These are phyloP conservation scores for Megalurothrips usitatus DNA, from an alignment of 2,888 invertebrate genomes.

Conservation along the genomic window DNA sequence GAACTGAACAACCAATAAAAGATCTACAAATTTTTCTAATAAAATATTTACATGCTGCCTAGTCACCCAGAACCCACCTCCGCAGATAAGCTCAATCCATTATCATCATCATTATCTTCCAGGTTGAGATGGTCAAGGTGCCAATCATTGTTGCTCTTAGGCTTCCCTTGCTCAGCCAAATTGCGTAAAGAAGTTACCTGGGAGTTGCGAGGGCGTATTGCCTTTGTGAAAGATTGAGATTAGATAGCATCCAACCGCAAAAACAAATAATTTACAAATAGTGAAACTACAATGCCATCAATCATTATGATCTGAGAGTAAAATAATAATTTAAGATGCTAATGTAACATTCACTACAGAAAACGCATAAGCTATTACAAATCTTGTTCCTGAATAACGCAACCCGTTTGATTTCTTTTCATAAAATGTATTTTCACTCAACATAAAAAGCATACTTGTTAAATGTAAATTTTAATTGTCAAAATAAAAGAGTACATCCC, in stretches of 20 bases:
- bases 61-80: slow-evolving; percentile 19
- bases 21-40: background rate
- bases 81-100: slow-evolving; percentile 22
- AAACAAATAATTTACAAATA: background rate
- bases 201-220: slow-evolving; percentile 22
- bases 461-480: background rate
- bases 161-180: slow-evolving; percentile 20
- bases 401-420: background rate
- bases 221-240: background rate
- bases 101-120: slow-evolving; percentile 20
- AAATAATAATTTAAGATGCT: background rate
- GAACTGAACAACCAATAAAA: background rate
- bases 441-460: slow-evolving; percentile 3
- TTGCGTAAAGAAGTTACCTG: slow-evolving; percentile 18
- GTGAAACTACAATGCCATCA: background rate
- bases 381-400: background rate
- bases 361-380: background rate
- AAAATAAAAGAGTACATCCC: no score
- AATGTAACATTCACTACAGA: background rate
- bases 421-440: slow-evolving; percentile 5
- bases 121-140: slow-evolving; percentile 20
- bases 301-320: background rate
- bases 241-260: background rate
- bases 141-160: slow-evolving; percentile 10
- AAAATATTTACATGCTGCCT: slow-evolving; percentile 5